Evolutionary conservation across 2,888 invertebrate genomes (phyloP), one percentile per base, ranked within the genome.

Genomic region (Euplagia quadripunctaria): DNA sequence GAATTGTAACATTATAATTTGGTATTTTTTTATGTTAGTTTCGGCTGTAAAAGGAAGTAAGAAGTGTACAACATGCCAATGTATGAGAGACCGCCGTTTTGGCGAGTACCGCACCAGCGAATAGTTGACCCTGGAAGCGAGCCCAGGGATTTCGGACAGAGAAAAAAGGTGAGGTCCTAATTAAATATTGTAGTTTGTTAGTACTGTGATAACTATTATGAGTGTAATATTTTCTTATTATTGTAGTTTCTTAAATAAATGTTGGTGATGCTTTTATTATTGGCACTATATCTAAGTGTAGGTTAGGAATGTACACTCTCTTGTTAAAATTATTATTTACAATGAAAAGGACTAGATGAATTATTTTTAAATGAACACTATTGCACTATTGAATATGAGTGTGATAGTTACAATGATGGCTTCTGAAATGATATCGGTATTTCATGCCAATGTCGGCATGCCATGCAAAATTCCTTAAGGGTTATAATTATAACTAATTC

Each of bases 21-120:
- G 31, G 67, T 43, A 81, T 76, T 82, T 86, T 31, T 81, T 75
- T 86, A 74, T 86, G 85, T 78, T 85, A 85, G 84, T 83, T 84
- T 84, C 79, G 77, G 76, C 81, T 75, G 83, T 78, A 79, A 76
- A 80, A 77, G 72, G 73, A 84, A 81, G 73, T 75, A 72, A 73
- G 67, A 71, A 83, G 77, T 70, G 41, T 68, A 71, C 75, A 86
- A 77, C 78, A 96, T 96, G 96, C 96, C 96, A 84, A 83, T 91
- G 88, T 97, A 96, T 91, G 96, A 97, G 88, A 94, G 97, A 82
- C 97, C 97, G 68, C 94, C 97, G 67, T 97, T 97, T 91, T 97
- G 97, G 97, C 94, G 96, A 61, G 92, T 96, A 64, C 96, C 96
- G 11, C 92, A 93, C 80, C 92, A 92, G 79, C 90, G 96, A 14